phyloP scores from a whole-genome alignment of 2,888 invertebrate species.

The Macrosoma leucophasiata region DNA sequence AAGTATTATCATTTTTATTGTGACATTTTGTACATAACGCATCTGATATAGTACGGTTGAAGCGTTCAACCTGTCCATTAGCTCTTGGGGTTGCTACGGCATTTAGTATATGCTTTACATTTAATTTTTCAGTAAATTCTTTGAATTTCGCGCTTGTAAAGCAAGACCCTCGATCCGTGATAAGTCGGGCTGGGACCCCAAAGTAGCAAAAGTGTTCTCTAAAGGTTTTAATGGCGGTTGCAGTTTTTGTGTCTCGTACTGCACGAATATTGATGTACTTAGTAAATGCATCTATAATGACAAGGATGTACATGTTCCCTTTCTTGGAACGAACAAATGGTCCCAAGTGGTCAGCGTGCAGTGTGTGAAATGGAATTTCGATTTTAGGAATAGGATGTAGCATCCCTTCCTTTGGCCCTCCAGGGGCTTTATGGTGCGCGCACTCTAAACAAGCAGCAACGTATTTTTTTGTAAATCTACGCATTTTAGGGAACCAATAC shows the following conservation, averaged over 20 bases:
- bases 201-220: conserved; percentile 27
- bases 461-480: conserved; percentile 40
- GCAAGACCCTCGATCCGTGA: no score
- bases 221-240: conserved; percentile 30
- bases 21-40: conserved; percentile 6
- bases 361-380: conserved; percentile 40
- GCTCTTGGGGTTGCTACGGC: conserved; percentile 23
- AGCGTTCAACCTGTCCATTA: conserved; percentile 33
- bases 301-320: conserved; percentile 35
- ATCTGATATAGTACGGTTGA: conserved; percentile 11
- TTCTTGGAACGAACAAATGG: conserved; percentile 38
- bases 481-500: conserved; percentile 49
- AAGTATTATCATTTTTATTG: conserved; percentile 5
- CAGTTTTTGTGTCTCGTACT: conserved; percentile 32
- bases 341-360: conserved; percentile 51
- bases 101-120: conserved; percentile 28
- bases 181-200: no score
- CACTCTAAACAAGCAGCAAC: conserved; percentile 44
- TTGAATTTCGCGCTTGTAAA: no score
- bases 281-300: conserved; percentile 40
- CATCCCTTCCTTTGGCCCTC: conserved; percentile 29
- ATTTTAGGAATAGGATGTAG: conserved; percentile 46
- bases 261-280: conserved; percentile 37
- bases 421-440: conserved; percentile 33
- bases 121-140: conserved; percentile 26